Evolutionary conservation across 1,140 invertebrate species (phyloP).

Genomic region (Choristoneura fumiferana): DNA sequence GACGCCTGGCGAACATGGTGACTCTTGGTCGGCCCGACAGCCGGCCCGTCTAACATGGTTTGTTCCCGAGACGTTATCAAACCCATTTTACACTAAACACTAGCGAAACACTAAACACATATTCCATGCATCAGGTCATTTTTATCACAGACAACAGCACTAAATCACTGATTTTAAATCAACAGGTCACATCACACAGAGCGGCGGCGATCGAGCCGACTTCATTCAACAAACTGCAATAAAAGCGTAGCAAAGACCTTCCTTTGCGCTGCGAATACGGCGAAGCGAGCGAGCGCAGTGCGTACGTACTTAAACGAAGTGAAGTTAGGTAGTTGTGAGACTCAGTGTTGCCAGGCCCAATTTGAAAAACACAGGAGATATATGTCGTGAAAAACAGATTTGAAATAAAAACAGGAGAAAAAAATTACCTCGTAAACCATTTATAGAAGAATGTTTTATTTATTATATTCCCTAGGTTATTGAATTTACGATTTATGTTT

Average conservation of each 20-base stretch:
- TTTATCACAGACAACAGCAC: conserved; percentile 68
- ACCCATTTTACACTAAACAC: conserved; percentile 73
- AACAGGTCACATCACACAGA: conserved; percentile 50
- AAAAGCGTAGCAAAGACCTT: conserved; percentile 24
- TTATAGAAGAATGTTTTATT: no score
- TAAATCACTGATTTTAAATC: conserved; percentile 39
- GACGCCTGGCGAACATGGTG: conserved; percentile 84
- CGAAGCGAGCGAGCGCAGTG: not conserved
- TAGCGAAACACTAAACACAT: conserved; percentile 53
- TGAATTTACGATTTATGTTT: no score
- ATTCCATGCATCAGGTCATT: conserved; percentile 60
- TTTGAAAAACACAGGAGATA: no score
- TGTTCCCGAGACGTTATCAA: conserved; percentile 75
- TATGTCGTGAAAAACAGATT: no score
- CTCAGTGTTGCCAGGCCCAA: no score
- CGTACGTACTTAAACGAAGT: conserved; percentile 25
- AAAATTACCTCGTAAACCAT: no score
- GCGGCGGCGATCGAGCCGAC: conserved; percentile 25
- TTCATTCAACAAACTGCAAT: conserved; percentile 32
- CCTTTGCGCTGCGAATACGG: not conserved
- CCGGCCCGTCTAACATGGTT: conserved; percentile 73
- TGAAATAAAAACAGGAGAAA: no score
- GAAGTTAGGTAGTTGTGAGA: no score
- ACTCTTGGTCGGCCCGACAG: conserved; percentile 60
- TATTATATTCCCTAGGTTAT: no score